Conservation (phyloP, 2,888 invertebrate genomes). For the Buathra laborator region DNA sequence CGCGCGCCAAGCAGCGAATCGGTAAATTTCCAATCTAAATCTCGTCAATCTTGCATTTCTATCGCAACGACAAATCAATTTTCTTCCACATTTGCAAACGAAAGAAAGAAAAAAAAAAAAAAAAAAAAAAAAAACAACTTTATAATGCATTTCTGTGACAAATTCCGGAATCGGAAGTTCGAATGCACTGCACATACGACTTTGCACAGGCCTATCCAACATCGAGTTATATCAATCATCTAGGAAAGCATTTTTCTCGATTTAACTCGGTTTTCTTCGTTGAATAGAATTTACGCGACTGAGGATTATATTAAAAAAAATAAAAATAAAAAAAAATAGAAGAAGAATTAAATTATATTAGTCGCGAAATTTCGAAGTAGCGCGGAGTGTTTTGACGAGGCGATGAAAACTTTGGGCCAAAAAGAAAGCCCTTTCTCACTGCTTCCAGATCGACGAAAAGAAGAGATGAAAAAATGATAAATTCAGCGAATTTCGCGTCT, state of each 20-base stretch:
- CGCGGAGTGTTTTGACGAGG: constrained; percentile 25
- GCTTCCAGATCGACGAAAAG: constrained; percentile 50
- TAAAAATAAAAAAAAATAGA: not conserved
- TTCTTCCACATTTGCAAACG: constrained; percentile 14
- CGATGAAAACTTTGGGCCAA: constrained; percentile 38
- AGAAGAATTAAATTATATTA: not conserved
- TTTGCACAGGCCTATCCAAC: constrained; percentile 61
- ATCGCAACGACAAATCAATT: constrained; percentile 40
- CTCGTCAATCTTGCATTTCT: not conserved
- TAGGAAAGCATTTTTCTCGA: constrained; percentile 33
- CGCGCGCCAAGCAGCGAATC: constrained; percentile 9
- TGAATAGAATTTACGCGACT: constrained; percentile 18
- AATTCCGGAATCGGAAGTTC: not conserved
- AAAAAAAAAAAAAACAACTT: not conserved
- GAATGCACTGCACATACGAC: constrained; percentile 22
- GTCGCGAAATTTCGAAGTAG: constrained; percentile 18
- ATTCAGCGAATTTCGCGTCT: not conserved
- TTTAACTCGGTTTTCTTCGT: constrained; percentile 17
- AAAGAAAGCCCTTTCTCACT: constrained; percentile 21
- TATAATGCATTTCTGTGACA: constrained; percentile 7
- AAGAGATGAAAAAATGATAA: constrained; percentile 14
- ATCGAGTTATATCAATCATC: constrained; percentile 55
- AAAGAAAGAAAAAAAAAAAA: not conserved
- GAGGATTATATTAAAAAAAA: too few relatives aligned
- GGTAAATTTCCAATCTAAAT: not conserved